A percentile compares a stretch with the other conserved stretches of the same genome.
phyloP scores from a whole-genome alignment of 2,797 vertebrate genomes.

The Poliocrania exsul region DNA sequence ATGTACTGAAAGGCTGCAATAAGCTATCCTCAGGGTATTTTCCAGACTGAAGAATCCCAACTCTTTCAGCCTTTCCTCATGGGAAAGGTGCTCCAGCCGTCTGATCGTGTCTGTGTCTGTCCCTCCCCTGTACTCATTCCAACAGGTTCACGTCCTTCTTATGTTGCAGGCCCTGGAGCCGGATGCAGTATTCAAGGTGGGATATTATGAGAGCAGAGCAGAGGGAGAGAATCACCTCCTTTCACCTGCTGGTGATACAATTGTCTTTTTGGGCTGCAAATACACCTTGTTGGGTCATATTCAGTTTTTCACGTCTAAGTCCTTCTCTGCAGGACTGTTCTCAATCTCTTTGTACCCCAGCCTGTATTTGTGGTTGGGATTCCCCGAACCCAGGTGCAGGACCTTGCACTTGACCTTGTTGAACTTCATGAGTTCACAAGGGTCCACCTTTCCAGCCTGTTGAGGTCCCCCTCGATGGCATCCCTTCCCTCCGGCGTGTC shows the following conservation, averaged over 20 bases:
- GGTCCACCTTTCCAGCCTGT: not conserved
- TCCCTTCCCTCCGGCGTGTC: not conserved
- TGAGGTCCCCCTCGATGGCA: not conserved
- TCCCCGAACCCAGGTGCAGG: not conserved
- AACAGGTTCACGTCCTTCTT: not conserved
- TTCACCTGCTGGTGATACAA: accelerated
- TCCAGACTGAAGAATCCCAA: not conserved
- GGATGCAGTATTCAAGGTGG: not conserved
- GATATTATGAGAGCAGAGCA: accelerated
- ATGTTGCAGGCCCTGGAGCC: not conserved
- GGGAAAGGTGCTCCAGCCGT: not conserved
- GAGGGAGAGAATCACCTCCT: not conserved
- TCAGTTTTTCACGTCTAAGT: not conserved
- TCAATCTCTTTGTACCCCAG: not conserved
- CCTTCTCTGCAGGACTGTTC: not conserved
- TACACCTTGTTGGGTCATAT: not conserved
- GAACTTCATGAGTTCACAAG: not conserved
- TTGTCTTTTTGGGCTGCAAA: not conserved
- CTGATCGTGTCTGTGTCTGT: not conserved
- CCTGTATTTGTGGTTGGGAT: not conserved
- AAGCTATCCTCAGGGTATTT: not conserved
- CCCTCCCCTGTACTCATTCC: not conserved
- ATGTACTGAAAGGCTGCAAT: not conserved
- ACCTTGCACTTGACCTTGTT: not conserved
- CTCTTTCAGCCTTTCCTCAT: not conserved